A percentile compares a stretch with the other conserved stretches of the same genome.
Evolutionary conservation across 2,113 vertebrate genomes (phyloP).

Genomic region (Trichomycterus rosablanca): DNA sequence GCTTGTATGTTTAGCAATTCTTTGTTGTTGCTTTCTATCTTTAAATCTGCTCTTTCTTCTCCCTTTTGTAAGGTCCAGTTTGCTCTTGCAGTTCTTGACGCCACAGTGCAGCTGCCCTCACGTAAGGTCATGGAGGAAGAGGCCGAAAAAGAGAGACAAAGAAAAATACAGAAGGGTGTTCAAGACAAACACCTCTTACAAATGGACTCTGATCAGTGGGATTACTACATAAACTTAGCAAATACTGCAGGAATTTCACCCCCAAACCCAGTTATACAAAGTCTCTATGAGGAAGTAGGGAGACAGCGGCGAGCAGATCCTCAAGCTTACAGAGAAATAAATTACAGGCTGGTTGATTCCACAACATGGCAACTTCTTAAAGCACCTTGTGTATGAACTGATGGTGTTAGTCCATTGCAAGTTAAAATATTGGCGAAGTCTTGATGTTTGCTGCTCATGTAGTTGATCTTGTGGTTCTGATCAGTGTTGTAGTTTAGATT

Average conservation of each 20-base stretch:
- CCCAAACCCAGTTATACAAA: conserved; percentile 44
- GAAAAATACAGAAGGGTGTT: conserved; percentile 44
- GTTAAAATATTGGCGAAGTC: no score
- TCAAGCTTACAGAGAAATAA: conserved; percentile 50
- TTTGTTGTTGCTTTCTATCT: background rate
- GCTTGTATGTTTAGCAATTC: background rate
- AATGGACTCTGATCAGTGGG: conserved; percentile 58
- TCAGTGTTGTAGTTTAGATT: no score
- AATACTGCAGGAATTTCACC: conserved; percentile 44
- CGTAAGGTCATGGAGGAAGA: conserved; percentile 52
- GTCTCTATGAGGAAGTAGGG: conserved; percentile 60
- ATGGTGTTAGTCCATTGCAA: no score
- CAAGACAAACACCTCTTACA: conserved; percentile 53
- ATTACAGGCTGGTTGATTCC: conserved; percentile 59
- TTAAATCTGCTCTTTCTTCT: background rate
- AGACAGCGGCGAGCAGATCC: conserved; percentile 47
- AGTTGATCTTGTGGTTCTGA: no score
- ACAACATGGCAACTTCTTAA: conserved; percentile 52
- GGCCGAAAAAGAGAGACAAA: conserved; percentile 28
- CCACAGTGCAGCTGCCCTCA: conserved; percentile 50
- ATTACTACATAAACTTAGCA: conserved; percentile 56
- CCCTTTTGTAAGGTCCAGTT: conserved; percentile 56
- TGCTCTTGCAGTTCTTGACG: conserved; percentile 55
- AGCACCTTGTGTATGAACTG: background rate
- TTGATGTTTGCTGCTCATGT: no score